Evolutionary conservation across 2,113 vertebrate genomes (phyloP).

Genomic region (Gymnogyps californianus): DNA sequence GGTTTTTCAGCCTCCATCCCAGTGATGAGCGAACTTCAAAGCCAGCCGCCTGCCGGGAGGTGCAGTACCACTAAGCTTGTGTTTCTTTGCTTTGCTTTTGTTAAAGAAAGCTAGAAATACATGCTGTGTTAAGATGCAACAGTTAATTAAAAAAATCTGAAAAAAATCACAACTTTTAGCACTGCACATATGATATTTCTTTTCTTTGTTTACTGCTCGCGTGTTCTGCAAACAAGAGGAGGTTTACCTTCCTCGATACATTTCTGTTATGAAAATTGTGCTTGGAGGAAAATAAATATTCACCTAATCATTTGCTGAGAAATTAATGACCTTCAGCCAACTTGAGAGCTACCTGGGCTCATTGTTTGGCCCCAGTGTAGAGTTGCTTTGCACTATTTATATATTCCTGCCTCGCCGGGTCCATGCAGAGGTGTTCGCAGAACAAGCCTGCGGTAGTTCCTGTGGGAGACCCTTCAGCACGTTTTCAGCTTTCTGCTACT

Average conservation of each 20-base stretch:
- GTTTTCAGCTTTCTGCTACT: not conserved
- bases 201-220: not conserved
- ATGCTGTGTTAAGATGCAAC: not conserved
- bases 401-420: not conserved
- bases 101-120: not conserved
- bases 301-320: not conserved
- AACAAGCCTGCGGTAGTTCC: not conserved
- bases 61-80: not conserved
- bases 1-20: not conserved
- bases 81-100: not conserved
- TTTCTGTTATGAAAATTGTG: not conserved
- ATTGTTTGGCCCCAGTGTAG: not conserved
- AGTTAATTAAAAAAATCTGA: not conserved
- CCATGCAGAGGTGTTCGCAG: not conserved
- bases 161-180: not conserved
- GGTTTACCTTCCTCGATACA: not conserved
- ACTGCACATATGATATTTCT: not conserved
- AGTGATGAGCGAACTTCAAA: not conserved
- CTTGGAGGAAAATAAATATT: conserved; percentile 33
- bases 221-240: not conserved
- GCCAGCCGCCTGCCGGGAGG: rapidly evolving
- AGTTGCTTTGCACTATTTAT: not conserved
- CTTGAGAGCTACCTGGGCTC: not conserved
- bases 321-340: not conserved
- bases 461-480: not conserved